These are phyloP conservation scores for Aspidoscelis tigris DNA, from an alignment of 2,113 vertebrate species.

Conservation along the genomic window DNA sequence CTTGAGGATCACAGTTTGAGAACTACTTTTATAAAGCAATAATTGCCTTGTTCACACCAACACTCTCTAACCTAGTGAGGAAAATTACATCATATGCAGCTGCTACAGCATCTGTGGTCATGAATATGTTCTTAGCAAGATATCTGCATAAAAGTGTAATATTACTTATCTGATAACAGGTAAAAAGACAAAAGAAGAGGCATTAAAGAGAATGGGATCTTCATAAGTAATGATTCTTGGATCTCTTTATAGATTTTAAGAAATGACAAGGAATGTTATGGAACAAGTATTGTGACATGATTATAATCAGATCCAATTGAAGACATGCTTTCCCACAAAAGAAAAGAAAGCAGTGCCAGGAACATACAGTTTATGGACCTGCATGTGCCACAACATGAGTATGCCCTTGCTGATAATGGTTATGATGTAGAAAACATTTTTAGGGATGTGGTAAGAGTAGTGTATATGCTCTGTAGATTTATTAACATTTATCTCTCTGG, in stretches of 20 bases:
- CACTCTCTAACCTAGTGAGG: conserved; percentile 25
- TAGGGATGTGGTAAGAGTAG: not conserved
- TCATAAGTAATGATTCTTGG: not conserved
- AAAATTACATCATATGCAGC: conserved; percentile 24
- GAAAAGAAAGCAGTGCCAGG: not conserved
- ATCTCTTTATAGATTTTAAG: not conserved
- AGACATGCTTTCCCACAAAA: not conserved
- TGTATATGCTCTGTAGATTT: not conserved
- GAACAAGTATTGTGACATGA: not conserved
- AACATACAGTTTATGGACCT: not conserved
- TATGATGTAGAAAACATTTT: not conserved
- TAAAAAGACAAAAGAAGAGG: conserved; percentile 1
- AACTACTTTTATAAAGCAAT: conserved; percentile 26
- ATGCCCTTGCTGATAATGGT: not conserved
- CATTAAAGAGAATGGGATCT: not conserved
- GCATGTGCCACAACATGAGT: not conserved
- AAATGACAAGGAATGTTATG: not conserved
- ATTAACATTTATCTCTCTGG: not conserved
- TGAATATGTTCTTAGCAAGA: no score
- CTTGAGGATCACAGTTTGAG: no score
- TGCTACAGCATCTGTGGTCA: no score
- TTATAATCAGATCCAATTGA: not conserved
- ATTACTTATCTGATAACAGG: not conserved
- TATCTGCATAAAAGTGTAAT: not conserved
- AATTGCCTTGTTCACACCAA: conserved; percentile 39